Evolutionary conservation across 30 jellyfish, hydroid and myxozoan species (phyloP).

Genomic region (Aurelia coerulea): DNA sequence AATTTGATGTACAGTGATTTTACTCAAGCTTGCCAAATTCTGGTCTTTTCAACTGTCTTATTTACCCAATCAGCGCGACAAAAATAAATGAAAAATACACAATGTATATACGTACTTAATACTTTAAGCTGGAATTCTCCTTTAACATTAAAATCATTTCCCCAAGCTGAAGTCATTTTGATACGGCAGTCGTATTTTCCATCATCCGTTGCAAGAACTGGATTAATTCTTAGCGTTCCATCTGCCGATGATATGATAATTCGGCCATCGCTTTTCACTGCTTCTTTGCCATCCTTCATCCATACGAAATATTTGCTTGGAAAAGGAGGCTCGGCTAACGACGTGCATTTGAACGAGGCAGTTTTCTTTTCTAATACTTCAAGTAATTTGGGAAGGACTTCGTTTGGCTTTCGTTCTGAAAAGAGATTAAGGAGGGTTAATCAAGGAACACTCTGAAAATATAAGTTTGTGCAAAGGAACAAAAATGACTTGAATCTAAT

Average conservation of each 20-base stretch:
- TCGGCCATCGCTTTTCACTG: slow-evolving; percentile 1
- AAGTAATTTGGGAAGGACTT: slow-evolving; percentile 42
- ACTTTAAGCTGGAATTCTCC: slow-evolving; percentile 25
- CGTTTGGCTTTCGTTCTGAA: slow-evolving; percentile 60
- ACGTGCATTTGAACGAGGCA: slow-evolving; percentile 54
- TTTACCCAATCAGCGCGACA: too few species aligned
- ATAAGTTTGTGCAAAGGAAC: too few species aligned
- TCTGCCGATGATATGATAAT: slow-evolving; percentile 18
- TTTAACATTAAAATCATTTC: background rate
- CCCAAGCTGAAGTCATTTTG: slow-evolving; percentile 14
- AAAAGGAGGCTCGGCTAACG: slow-evolving; percentile 79
- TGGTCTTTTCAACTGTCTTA: too few species aligned
- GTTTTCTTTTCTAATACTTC: slow-evolving; percentile 27
- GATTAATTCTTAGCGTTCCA: slow-evolving; percentile 53
- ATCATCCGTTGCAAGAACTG: slow-evolving; percentile 45
- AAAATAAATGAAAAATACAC: too few species aligned
- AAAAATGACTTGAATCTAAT: too few species aligned
- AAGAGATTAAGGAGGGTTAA: background rate
- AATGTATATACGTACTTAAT: slow-evolving; percentile 26
- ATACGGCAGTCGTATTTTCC: slow-evolving; percentile 68
- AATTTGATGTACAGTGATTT: too few species aligned
- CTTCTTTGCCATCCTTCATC: slow-evolving; percentile 16
- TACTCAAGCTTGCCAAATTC: too few species aligned
- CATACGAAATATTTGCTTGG: slow-evolving; percentile 55
- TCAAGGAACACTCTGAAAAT: too few species aligned